Evolutionary conservation across 2,888 invertebrate genomes (phyloP), one percentile per base, ranked within the genome.

Genomic region (Microplitis deprimator): DNA sequence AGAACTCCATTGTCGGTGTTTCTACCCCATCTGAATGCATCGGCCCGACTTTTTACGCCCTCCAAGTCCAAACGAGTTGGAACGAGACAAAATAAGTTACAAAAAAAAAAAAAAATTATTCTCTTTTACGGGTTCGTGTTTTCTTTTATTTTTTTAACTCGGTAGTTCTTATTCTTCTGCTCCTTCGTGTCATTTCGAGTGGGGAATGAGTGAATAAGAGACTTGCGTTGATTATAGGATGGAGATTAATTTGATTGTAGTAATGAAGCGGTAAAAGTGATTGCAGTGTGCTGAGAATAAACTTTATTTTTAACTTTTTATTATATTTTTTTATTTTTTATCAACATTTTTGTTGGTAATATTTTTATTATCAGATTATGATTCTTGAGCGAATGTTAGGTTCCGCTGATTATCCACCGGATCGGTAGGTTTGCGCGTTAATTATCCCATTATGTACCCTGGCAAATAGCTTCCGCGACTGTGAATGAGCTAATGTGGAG

Each of bases 401-500:
- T 81, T 79, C 81, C 13, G 50, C 13, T 79, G 79, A 80, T 81
- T 84, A 84, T 85, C 83, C 82, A 81, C 80, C 77, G 83, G 83
- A 86, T 87, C 88, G 84, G 83, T 83, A 85, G 84, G 85, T 86
- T 86, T 81, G 84, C 86, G 86, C 86, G 86, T 85, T 88, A 88
- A 88, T 88, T 88, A 88, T 83, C 83, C 83, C 84, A 87, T 85
- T 84, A 84, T 83, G 82, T 84, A 60, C 65, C 20, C 84, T 85
- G 87, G 87, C 86, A 87, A 88, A 87, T 87, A 85, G 84, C 86
- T 88, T 88, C 87, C 87, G 87, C 83, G 84, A 83, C 17, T 60
- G 20, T 61, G 62, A 16, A 64, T 61, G 50, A 62, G 73, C 16
- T 5, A 62, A 40, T 61, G 68, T 68, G 16, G 40, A 17, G 41